These are phyloP conservation scores for Popillia japonica DNA, from an alignment of 1,140 invertebrate species.

Conservation along the genomic window DNA sequence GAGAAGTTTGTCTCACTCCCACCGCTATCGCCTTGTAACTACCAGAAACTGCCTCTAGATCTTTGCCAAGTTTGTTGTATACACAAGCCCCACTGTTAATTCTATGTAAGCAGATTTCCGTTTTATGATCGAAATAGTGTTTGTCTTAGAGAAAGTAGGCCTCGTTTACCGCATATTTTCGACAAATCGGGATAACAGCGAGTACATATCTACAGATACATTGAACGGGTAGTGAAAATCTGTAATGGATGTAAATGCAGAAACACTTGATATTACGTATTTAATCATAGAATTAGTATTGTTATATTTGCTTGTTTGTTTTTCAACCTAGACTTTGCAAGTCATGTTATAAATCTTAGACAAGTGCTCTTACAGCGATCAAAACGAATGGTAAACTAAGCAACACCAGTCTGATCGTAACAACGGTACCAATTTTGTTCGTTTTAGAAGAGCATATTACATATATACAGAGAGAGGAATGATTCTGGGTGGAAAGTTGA, in stretches of 20 bases:
- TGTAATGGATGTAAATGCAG: too few relatives aligned
- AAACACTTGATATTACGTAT: too few relatives aligned
- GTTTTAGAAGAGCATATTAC: neutral
- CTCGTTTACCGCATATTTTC: neutral
- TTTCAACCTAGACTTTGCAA: too few relatives aligned
- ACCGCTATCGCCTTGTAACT: neutral
- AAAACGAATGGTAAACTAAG: neutral
- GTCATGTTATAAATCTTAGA: too few relatives aligned
- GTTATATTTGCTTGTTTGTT: neutral
- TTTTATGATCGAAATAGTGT: conserved; percentile 19
- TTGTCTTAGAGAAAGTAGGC: neutral
- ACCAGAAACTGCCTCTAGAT: conserved; percentile 14
- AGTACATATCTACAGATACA: too few relatives aligned
- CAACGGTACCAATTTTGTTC: neutral
- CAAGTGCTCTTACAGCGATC: neutral
- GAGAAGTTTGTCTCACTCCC: neutral
- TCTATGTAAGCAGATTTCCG: conserved; percentile 14
- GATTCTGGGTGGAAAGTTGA: neutral
- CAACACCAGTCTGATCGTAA: neutral
- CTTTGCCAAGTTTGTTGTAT: conserved; percentile 11
- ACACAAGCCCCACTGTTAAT: conserved; percentile 1
- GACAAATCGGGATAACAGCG: neutral
- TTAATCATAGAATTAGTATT: neutral
- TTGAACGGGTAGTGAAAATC: too few relatives aligned
- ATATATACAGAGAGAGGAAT: neutral